Conservation (phyloP, 2,888 invertebrate species). For the Diaprepes abbreviatus region DNA sequence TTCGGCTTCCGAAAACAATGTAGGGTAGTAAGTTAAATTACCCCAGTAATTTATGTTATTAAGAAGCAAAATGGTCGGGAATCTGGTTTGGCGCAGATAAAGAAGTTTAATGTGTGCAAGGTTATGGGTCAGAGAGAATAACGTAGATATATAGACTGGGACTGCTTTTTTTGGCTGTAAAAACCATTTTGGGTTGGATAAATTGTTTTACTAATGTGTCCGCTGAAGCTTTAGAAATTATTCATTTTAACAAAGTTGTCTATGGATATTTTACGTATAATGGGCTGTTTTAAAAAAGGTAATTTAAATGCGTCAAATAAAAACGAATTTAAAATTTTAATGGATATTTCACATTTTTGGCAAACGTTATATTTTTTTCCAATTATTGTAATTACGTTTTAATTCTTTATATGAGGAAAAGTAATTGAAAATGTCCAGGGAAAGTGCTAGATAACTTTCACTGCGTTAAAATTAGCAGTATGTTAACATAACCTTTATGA, state of each 20-base stretch:
- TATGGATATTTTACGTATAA: not conserved
- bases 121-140: slow-evolving; percentile 52
- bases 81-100: slow-evolving; percentile 58
- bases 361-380: too few species aligned
- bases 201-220: slow-evolving; percentile 46
- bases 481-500: too few species aligned
- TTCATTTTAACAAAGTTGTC: slow-evolving; percentile 3
- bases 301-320: too few species aligned
- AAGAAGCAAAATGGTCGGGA: slow-evolving; percentile 59
- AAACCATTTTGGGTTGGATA: slow-evolving; percentile 34
- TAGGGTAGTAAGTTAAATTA: slow-evolving; percentile 55
- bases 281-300: too few species aligned
- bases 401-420: too few species aligned
- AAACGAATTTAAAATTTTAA: too few species aligned
- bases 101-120: slow-evolving; percentile 60
- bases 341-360: too few species aligned
- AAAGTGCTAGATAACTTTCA: too few species aligned
- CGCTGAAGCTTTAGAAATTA: slow-evolving; percentile 28
- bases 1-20: slow-evolving; percentile 51
- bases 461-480: too few species aligned
- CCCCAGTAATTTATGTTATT: slow-evolving; percentile 59
- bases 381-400: too few species aligned
- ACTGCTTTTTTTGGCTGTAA: slow-evolving; percentile 30
- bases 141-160: slow-evolving; percentile 43
- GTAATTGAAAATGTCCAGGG: too few species aligned